Base-by-base conservation (phyloP, 2,113 vertebrate genomes). In the Lucifuga dentata region DNA sequence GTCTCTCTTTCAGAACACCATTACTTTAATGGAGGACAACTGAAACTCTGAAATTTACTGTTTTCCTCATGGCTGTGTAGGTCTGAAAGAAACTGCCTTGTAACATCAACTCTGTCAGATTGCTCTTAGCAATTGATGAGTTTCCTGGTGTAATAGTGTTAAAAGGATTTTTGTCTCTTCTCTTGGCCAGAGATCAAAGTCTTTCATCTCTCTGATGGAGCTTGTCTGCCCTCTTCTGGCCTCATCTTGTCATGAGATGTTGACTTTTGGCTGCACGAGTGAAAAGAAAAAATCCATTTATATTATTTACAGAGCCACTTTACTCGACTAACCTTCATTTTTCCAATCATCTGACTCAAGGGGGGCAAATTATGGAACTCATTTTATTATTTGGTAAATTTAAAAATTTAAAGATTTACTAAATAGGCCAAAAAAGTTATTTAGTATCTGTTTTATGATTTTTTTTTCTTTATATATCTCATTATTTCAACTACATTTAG, bases 1-100 rank as follows among this genome's bases (percentile, higher is more conserved):
- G 81, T 73, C 71, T 81, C 61, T 81, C 78, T 83, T 84, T 88
- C 73, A 84, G 68, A 87, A 77, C 10, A 71, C 70, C 78, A 88
- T 90, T 84, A 84, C 80, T 91, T 89, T 91, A 93, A 89, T 86
- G 83, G 79, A 88, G 76, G 76, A 79, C 83, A 84, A 80, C 88
- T 81, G 74, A 75, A 68, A 78, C 61, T 83, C 11, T 48, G 75
- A 73, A 79, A 88, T 86, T 73, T 89, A 89, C 74, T 68, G 77
- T 84, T 89, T 83, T 76, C 41, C 49, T 80, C 50, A 26, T 36
- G 32, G 65, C 80, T 68, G 56, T 67, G 26, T 29, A 3, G 41
- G 78, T 76, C 39, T 24, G 55, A 80, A 13, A 82, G 65, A 81
- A 72, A 79, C 49, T 81, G 75, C 65, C 59, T 12, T 45, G 68